Evolutionary conservation across 1,140 invertebrate species (phyloP).

Genomic region (Trypoxylus dichotomus): DNA sequence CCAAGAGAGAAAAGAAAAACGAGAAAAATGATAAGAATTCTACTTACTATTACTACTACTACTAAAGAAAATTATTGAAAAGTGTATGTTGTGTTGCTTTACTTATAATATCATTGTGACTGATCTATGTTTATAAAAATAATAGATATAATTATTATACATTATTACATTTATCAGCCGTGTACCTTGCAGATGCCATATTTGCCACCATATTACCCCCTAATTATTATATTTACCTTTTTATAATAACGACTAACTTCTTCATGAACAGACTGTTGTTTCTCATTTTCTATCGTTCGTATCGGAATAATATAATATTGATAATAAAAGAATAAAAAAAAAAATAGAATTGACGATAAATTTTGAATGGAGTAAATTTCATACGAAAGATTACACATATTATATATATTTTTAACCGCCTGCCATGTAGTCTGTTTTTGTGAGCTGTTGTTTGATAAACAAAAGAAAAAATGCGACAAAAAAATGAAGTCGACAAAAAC

Average conservation of each 20-base stretch:
- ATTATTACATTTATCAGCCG: slow-evolving; percentile 38
- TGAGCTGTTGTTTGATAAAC: slow-evolving; percentile 36
- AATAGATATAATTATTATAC: slow-evolving; percentile 34
- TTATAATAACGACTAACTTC: slow-evolving; percentile 21
- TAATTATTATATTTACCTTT: slow-evolving; percentile 20
- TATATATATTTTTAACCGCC: slow-evolving; percentile 40
- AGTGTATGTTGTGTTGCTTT: slow-evolving; percentile 55
- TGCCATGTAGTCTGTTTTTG: slow-evolving; percentile 42
- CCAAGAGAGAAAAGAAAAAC: slow-evolving; percentile 49
- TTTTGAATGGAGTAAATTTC: slow-evolving; percentile 28
- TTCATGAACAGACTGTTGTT: neutral
- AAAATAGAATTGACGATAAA: slow-evolving; percentile 7
- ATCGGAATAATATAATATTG: slow-evolving; percentile 1
- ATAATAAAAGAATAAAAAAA: neutral
- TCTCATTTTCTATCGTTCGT: neutral
- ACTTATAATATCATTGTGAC: slow-evolving; percentile 53
- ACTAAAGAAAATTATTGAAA: slow-evolving; percentile 42
- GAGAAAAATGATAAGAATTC: slow-evolving; percentile 40
- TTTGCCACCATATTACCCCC: slow-evolving; percentile 29
- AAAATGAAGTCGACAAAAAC: neutral
- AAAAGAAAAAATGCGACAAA: neutral
- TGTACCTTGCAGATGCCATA: slow-evolving; percentile 39
- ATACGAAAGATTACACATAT: slow-evolving; percentile 12
- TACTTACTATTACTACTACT: slow-evolving; percentile 18
- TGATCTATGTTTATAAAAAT: slow-evolving; percentile 50